Percentiles rank a stretch among this genome's conserved stretches.
These are phyloP conservation scores for Callorhinus ursinus DNA, from an alignment of 2,113 vertebrate genomes.

Conservation along the genomic window DNA sequence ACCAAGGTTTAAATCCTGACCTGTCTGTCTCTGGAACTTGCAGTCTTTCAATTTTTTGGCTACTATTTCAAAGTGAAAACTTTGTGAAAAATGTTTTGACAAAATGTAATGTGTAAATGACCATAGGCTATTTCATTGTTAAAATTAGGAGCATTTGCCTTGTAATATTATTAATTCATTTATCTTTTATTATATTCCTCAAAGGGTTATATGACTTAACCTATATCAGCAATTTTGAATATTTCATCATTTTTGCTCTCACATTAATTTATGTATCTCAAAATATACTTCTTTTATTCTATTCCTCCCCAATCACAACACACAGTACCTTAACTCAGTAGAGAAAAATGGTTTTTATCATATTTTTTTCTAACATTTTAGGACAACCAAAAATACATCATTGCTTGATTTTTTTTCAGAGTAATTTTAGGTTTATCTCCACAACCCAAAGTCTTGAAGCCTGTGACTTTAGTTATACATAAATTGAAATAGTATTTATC, in stretches of 20 bases:
- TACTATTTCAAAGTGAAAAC: not conserved
- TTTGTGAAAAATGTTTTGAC: not conserved
- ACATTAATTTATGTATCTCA: not conserved
- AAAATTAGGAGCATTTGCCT: not conserved
- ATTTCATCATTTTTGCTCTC: not conserved
- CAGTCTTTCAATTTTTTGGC: not conserved
- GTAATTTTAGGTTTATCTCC: not conserved
- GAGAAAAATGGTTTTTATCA: not conserved
- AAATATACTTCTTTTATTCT: not conserved
- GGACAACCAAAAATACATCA: not conserved
- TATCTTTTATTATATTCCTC: not conserved
- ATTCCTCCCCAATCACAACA: not conserved
- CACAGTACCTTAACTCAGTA: not conserved
- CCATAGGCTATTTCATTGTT: not conserved
- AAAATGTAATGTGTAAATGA: not conserved
- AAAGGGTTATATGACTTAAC: not conserved
- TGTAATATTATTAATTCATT: not conserved
- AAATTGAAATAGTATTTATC: not conserved
- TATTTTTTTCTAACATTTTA: not conserved
- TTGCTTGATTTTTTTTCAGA: not conserved
- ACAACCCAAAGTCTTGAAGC: not conserved
- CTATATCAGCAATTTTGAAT: not conserved
- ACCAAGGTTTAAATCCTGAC: not conserved
- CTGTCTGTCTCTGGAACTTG: not conserved
- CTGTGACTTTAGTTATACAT: not conserved